phyloP scores from a whole-genome alignment of 2,113 vertebrate genomes.

The Pachyramphus minor region DNA sequence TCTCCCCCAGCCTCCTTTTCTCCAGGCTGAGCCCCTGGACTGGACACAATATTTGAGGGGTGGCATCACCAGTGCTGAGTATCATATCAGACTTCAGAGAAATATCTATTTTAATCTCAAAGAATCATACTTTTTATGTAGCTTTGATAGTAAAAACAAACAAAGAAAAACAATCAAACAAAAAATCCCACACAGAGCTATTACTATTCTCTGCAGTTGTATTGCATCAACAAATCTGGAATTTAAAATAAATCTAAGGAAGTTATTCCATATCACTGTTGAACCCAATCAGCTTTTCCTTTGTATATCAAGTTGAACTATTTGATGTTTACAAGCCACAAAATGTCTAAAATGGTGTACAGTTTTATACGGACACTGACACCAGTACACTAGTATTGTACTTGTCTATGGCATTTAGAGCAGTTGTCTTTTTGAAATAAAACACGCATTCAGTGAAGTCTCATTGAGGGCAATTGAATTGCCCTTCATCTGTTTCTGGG shows the following conservation, averaged over 20 bases:
- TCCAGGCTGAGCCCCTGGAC: neutral
- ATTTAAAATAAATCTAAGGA: neutral
- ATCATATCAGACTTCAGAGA: neutral
- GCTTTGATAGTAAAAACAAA: neutral
- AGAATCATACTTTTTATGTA: neutral
- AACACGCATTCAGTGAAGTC: neutral
- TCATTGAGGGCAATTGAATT: slow-evolving; percentile 41
- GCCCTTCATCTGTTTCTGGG: slow-evolving; percentile 23
- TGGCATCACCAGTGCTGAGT: neutral
- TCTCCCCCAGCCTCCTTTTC: neutral
- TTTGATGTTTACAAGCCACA: neutral
- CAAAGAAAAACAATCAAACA: neutral
- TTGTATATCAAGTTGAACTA: neutral
- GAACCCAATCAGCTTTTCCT: neutral
- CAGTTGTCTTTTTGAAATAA: slow-evolving; percentile 16
- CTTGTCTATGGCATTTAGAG: neutral
- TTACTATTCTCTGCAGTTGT: neutral
- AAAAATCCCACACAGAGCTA: neutral
- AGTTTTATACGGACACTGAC: neutral
- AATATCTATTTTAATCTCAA: neutral
- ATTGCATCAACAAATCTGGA: neutral
- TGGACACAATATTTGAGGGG: accelerated
- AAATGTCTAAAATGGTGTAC: neutral
- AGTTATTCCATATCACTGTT: neutral
- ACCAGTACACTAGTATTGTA: neutral